Base-by-base conservation (phyloP, 2,113 vertebrate species). In the Scortum barcoo region DNA sequence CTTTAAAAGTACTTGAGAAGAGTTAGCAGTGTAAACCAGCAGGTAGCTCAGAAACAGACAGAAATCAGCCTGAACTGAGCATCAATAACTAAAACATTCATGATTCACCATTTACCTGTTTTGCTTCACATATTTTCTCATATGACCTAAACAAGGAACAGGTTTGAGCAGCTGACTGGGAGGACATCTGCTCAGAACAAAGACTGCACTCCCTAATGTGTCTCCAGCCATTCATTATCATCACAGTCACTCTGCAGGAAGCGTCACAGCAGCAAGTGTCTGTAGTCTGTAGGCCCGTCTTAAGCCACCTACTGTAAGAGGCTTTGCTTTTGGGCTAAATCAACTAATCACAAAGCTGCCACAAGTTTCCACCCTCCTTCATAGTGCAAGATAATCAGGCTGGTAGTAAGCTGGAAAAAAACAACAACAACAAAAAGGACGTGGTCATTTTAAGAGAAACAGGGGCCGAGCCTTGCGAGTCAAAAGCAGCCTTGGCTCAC, bases 311-410 rank as follows among this genome's bases (percentile, higher is more conserved):
- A 17, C 30, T 30, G 57, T 62, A 93, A 94, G 87, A 92, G 83
- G 91, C 90, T 94, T 93, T 93, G 51, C 89, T 91, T 90, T 90
- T 58, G 50, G 88, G 72, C 66, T 85, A 89, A 92, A 88, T 91
- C 68, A 89, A 90, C 90, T 92, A 88, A 89, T 92, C 89, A 84
- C 91, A 88, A 91, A 93, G 90, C 89, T 71, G 85, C 80, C 65
- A 36, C 71, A 54, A 75, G 90, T 78, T 82, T 84, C 78, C 65
- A 26, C 44, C 60, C 76, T 54, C 13, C 44, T 76, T 80, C 72
- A 79, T 71, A 68, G 78, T 63, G 44, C 76, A 51, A 60, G 66
- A 83, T 72, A 74, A 86, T 90, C 83, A 81, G 69, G 56, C 51
- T 50, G 72, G 78, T 72, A 83, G 71, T 62, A n/a, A 28, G 28